Base-by-base conservation (phyloP, 2,888 invertebrate genomes). In the Tachina lurida region DNA sequence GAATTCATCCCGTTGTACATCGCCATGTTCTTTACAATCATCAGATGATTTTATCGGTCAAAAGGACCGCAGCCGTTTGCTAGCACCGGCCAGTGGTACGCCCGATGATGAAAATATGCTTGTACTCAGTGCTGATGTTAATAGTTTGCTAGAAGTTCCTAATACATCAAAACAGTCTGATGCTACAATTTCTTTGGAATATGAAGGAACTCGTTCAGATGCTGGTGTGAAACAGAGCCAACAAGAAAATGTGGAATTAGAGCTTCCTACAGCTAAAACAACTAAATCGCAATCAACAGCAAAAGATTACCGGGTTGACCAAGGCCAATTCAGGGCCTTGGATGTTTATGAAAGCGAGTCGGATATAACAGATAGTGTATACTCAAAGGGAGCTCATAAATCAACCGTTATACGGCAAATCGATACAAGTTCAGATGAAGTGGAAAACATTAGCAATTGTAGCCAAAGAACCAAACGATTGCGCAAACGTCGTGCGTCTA, bases 331-430 rank as follows among this genome's bases (percentile, higher is more conserved):
- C 90, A 91, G 94, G 47, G 91, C 92, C 43, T 89, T 93, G 9
- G 95, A 95, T 91, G 93, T 95, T 9, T 95, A 94, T 89, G 95
- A 94, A 60, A 95, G 95, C 88, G 95, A 95, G 88, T 93, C 93
- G 3, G 93, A 93, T 88, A 90, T 93, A 75, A 91, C 91, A 3
- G 93, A 93, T 60, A 91, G 91, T 74, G 88, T 93, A 3, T 92
- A 92, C 71, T 90, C 90, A 3, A 92, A 92, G 58, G 90, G 87
- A 5, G 87, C 84, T 1, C 54, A 45, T 13, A 89, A 89, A 82
- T 83, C 89, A 4, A 90, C 91, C 9, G 89, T 91, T 31, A 90
- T 90, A 86, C 89, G 91, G 1, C 89, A 87, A 31, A 80, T 90
- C 3, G 90, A 89, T 41, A 88, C 90, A 10, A 89, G 89, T 13